Percentiles rank a stretch among this genome's conserved stretches.
phyloP scores from a whole-genome alignment of 2,113 vertebrate species.

The Ptychochromis oligacanthus region DNA sequence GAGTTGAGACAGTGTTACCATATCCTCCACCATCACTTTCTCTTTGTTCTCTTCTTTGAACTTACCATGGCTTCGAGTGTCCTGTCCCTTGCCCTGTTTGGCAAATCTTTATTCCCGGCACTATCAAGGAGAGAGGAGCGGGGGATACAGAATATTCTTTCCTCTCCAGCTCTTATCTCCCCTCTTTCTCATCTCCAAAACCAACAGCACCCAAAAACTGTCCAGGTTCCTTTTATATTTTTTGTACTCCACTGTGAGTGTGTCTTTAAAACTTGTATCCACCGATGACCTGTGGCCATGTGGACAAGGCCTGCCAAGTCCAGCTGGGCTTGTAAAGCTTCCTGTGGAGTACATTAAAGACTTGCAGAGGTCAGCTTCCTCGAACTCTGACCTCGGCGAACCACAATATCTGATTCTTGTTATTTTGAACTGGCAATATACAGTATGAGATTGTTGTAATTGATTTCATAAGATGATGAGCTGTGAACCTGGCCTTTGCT shows the following conservation, averaged over 20 bases:
- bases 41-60: conserved; percentile 41
- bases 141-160: conserved; percentile 4
- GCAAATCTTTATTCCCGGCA: conserved; percentile 29
- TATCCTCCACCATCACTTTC: conserved; percentile 35
- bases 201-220: not conserved
- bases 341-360: conserved; percentile 64
- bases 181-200: conserved; percentile 13
- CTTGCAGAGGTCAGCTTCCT: conserved; percentile 38
- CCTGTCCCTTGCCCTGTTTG: conserved; percentile 6
- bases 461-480: not conserved
- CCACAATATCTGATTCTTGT: conserved; percentile 54
- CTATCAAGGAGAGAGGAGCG: not conserved
- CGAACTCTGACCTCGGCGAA: conserved; percentile 46
- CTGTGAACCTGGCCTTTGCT: conserved; percentile 22
- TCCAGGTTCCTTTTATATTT: not conserved
- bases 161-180: not conserved
- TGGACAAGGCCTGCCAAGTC: conserved; percentile 19
- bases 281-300: conserved; percentile 20
- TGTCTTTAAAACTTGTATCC: not conserved
- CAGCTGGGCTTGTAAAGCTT: conserved; percentile 45
- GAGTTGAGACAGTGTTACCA: conserved; percentile 43
- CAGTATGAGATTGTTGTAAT: not conserved
- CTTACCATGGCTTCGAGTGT: conserved; percentile 3
- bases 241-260: not conserved
- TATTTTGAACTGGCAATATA: conserved; percentile 36